Conservation (phyloP, 2,888 invertebrate genomes). For the Euzophera pinguis region DNA sequence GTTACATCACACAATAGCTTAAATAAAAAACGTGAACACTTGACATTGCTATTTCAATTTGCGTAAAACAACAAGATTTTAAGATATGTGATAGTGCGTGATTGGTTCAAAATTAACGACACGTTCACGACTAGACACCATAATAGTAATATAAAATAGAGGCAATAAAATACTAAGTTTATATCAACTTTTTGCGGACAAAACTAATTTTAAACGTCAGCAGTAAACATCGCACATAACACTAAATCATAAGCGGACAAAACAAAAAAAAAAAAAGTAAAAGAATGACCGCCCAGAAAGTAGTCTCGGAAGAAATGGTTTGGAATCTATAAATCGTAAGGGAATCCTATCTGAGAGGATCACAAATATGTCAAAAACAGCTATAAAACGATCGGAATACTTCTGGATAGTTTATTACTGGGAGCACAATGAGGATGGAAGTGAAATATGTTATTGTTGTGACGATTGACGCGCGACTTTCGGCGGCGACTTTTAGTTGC, state of each 20-base stretch:
- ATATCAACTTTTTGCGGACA: constrained; percentile 13
- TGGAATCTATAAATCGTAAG: constrained; percentile 62
- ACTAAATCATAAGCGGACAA: constrained; percentile 48
- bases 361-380: constrained; percentile 75
- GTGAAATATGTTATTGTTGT: constrained; percentile 44
- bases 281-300: constrained; percentile 49
- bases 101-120: constrained; percentile 6
- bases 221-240: constrained; percentile 33
- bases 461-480: constrained; percentile 39
- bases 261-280: constrained; percentile 44
- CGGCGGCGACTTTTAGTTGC: constrained; percentile 11
- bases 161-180: neutral
- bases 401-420: constrained; percentile 67
- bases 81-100: neutral
- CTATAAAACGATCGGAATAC: constrained; percentile 50
- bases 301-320: constrained; percentile 55
- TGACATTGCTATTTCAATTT: no score
- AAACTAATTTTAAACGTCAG: constrained; percentile 20
- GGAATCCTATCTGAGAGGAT: constrained; percentile 51
- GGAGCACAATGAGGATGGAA: constrained; percentile 51
- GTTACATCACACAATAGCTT: no score
- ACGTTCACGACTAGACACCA: constrained; percentile 2
- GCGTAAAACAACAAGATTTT: neutral
- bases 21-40: no score
- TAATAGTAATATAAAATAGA: constrained; percentile 7